Evolutionary conservation across 2,888 invertebrate species (phyloP), one percentile per base, ranked within the genome.

Genomic region (Eupithecia insigniata): DNA sequence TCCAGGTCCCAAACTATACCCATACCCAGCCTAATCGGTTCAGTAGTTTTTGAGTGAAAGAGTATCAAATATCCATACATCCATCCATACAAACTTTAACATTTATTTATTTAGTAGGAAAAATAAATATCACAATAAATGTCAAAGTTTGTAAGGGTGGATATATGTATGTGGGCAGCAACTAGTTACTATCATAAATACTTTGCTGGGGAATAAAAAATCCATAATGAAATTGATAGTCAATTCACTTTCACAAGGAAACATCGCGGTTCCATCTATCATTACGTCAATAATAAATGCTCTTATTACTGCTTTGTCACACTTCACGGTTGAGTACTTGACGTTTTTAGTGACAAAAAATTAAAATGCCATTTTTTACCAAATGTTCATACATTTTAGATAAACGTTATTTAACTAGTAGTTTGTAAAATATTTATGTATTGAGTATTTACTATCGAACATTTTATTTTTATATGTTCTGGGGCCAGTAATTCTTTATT

Each of bases 201-300:
- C 34, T 22, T 39, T 34, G 7, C 2, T 39, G 12, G 12, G 18
- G 18, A 69, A 65, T 55, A 55, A 65, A 22, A 39, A 55, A 43
- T 12, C 43, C 68, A 67, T 70, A 55, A 55, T n/a, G 34, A 32
- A 67, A 43, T 62, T 64, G 32, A 46, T 67, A 28, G 70, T 67
- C 58, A 70, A 70, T 73, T 69, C 46, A 73, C 73, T 73, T 73
- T 73, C 73, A 70, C 73, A n/a, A 70, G 70, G 73, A 73, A 73
- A 67, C 64, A 46, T 62, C 18, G 69, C 36, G 5, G 51, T 8
- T 58, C 39, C 30, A 71, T 69, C 66, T 7, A 69, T 74, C 74
- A 74, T 69, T 71, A 69, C 74, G 69, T 69, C 69, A 66, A 34
- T 69, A 68, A 71, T 74, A 71, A 71, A 74, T 69, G 71, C 64